Conservation (phyloP, 1,140 invertebrate species). For the Platorchestia sp. region DNA sequence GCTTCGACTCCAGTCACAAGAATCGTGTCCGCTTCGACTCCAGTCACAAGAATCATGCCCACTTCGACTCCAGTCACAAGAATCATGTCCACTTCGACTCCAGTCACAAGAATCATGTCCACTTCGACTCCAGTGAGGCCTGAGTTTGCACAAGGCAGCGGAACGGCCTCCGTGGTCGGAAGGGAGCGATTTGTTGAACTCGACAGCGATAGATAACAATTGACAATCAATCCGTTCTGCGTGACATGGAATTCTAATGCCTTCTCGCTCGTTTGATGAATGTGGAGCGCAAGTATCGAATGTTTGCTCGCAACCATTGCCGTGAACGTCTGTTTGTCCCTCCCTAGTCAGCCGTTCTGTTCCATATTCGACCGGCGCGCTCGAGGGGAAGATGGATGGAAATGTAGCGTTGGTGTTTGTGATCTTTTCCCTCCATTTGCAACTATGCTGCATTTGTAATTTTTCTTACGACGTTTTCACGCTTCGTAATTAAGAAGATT, state of each 20-base stretch:
- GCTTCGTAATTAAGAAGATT: background rate
- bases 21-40: too few relatives aligned
- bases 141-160: background rate
- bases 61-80: too few relatives aligned
- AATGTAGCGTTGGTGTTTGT: background rate
- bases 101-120: too few relatives aligned
- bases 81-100: too few relatives aligned
- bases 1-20: too few relatives aligned
- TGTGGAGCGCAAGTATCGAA: background rate
- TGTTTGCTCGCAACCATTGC: background rate
- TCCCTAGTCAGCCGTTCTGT: background rate
- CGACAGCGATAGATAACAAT: conserved; percentile 38
- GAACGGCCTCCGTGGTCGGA: background rate
- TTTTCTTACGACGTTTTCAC: background rate
- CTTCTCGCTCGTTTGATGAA: conserved; percentile 2
- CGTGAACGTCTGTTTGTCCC: background rate
- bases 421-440: background rate
- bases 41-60: too few relatives aligned
- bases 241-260: background rate
- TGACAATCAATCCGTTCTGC: conserved; percentile 24
- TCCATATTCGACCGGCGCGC: background rate
- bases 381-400: background rate
- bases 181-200: conserved; percentile 16
- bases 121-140: background rate
- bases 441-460: background rate